phyloP scores from a whole-genome alignment of 2,888 invertebrate genomes.

The Machimus rusticus region DNA sequence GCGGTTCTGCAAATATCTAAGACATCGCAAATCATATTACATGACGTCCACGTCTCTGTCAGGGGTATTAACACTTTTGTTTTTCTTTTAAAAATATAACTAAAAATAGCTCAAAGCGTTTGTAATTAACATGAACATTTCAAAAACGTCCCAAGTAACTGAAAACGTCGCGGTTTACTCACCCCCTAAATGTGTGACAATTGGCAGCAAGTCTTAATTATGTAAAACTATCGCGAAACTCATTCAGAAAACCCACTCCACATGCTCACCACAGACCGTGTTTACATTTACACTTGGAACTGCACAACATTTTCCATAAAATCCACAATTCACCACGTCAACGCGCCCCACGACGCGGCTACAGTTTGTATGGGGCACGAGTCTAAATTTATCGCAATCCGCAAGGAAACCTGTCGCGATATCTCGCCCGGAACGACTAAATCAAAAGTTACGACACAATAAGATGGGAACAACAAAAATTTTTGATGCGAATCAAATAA shows the following conservation, averaged over 20 bases:
- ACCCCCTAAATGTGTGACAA: neutral
- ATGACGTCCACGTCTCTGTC: neutral
- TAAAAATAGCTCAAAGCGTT: neutral
- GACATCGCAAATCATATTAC: neutral
- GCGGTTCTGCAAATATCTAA: neutral
- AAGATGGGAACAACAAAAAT: neutral
- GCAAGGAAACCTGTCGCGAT: neutral
- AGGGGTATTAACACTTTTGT: neutral
- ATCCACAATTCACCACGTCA: neutral
- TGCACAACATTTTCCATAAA: conserved; percentile 4
- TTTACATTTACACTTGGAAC: conserved; percentile 3
- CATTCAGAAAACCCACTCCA: neutral
- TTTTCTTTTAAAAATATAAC: neutral
- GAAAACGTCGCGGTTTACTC: neutral
- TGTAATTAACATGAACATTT: neutral
- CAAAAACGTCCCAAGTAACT: neutral
- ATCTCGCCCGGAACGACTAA: neutral
- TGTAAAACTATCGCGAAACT: neutral
- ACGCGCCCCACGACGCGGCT: neutral
- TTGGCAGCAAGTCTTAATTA: neutral
- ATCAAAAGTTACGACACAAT: neutral
- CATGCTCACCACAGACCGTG: neutral
- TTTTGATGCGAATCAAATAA: neutral
- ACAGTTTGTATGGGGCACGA: neutral
- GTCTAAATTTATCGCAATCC: neutral